Base-by-base conservation (phyloP, 2,113 vertebrate species). In the Spheniscus mendiculus region DNA sequence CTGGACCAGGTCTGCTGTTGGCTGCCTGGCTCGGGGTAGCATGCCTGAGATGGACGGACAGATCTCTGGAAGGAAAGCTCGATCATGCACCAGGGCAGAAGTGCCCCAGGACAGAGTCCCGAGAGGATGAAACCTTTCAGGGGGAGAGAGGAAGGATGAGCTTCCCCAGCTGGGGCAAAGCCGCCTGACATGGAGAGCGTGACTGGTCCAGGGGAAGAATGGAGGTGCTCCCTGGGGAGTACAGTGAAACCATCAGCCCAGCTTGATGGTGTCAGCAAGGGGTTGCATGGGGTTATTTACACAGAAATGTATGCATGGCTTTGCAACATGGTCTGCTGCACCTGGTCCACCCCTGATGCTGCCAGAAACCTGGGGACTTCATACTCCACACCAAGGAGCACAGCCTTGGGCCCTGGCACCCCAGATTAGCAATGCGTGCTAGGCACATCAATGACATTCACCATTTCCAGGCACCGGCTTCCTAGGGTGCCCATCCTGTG, bases 231-330 rank as follows among this genome's bases (percentile, higher is more conserved):
- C 6, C 34, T 1, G 2, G 30, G 32, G 18, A 36, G 27, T 10
- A 47, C 2, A 8, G 40, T 0, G 2, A 62, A 90, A 56, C 55
- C 3, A 5, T 65, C 32, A 32, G 42, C 15, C 44, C 3, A 2
- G 7, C 11, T 77, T 52, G 14, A n/a, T 44, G 15, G 16, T 53
- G 20, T 26, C 25, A 52, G 44, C 29, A 50, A 72, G 34, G 22
- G 13, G 11, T 36, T 85, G 11, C 1, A 0, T 10, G 22, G 3
- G 3, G 4, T 74, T 74, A 20, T 40, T 72, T 56, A 56, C 21
- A n/a, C 3, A 65, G 40, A 14, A 0, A 3, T 16, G 5, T 30
- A 26, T 47, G 17, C 12, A 21, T 26, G n/a, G 32, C 34, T 78
- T 44, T 56, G 69, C 44, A 83, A 30, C 66, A 26, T 27, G 29